Conservation (phyloP, 2,797 vertebrate genomes). For the Enteromius thamalakanensis region DNA sequence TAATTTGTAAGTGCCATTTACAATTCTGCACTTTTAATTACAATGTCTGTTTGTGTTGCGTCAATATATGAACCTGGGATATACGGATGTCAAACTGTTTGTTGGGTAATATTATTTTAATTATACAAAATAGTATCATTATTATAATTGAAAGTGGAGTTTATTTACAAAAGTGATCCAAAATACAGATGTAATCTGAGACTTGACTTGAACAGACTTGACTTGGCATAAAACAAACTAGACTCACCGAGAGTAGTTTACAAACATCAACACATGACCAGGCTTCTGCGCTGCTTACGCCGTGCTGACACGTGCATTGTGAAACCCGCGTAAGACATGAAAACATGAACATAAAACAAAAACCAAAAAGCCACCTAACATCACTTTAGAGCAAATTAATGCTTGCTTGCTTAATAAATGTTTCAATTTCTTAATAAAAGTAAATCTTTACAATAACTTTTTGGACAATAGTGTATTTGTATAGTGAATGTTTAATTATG, state of each 20-base stretch:
- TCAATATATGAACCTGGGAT: background rate
- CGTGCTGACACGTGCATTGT: too few relatives aligned
- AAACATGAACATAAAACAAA: too few relatives aligned
- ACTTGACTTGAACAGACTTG: too few relatives aligned
- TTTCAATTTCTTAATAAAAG: background rate
- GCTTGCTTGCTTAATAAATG: background rate
- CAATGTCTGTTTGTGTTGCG: background rate
- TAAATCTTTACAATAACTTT: background rate
- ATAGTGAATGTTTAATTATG: background rate
- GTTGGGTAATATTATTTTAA: background rate
- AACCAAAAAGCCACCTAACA: too few relatives aligned
- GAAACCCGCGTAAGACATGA: too few relatives aligned
- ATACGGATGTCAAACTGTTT: background rate
- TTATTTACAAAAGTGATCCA: too few relatives aligned
- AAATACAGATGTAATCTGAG: too few relatives aligned
- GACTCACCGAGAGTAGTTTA: too few relatives aligned
- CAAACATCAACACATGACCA: too few relatives aligned
- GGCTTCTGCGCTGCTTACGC: too few relatives aligned
- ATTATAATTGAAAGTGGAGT: too few relatives aligned
- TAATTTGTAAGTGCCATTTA: background rate
- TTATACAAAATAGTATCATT: background rate
- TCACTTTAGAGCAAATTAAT: background rate
- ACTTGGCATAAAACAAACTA: too few relatives aligned
- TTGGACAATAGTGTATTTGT: background rate
- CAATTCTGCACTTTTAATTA: background rate